Percentiles rank a stretch among this genome's conserved stretches.
Evolutionary conservation across 1,140 invertebrate genomes (phyloP).

Genomic region (Cardiocondyla obscurior): DNA sequence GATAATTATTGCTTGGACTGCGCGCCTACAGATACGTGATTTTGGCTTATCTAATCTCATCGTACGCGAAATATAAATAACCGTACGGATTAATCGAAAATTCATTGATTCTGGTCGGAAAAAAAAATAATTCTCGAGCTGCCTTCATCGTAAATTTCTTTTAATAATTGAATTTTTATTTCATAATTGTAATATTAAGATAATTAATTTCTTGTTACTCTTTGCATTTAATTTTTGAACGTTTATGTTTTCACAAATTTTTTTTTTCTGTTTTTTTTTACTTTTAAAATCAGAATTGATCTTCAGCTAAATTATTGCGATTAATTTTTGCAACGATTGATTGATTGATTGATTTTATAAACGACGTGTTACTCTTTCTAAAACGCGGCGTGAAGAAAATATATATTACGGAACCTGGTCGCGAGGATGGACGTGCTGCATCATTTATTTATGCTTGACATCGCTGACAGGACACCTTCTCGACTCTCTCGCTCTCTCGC

Average conservation of each 20-base stretch:
- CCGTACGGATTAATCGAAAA: no score
- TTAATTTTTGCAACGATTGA: no score
- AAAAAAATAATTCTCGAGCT: no score
- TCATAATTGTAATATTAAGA: not conserved
- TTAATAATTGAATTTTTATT: not conserved
- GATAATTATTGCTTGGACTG: slow-evolving; percentile 57
- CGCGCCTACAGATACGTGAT: slow-evolving; percentile 14
- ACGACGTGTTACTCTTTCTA: not conserved
- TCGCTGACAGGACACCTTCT: slow-evolving; percentile 69
- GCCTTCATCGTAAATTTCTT: not conserved
- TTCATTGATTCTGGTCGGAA: no score
- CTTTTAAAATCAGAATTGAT: not conserved
- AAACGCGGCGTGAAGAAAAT: slow-evolving; percentile 26
- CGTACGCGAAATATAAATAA: not conserved
- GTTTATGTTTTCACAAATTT: no score
- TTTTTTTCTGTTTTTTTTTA: not conserved
- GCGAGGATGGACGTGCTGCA: slow-evolving; percentile 40
- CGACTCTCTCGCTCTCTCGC: slow-evolving; percentile 1
- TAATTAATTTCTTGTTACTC: not conserved
- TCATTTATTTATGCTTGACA: slow-evolving; percentile 53
- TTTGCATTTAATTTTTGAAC: not conserved
- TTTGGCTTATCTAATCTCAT: slow-evolving; percentile 13
- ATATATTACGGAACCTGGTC: slow-evolving; percentile 37
- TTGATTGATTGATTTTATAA: slow-evolving; percentile 25
- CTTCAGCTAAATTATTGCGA: no score